Conservation (phyloP, 2,113 vertebrate species). For the Electrona antarctica region DNA sequence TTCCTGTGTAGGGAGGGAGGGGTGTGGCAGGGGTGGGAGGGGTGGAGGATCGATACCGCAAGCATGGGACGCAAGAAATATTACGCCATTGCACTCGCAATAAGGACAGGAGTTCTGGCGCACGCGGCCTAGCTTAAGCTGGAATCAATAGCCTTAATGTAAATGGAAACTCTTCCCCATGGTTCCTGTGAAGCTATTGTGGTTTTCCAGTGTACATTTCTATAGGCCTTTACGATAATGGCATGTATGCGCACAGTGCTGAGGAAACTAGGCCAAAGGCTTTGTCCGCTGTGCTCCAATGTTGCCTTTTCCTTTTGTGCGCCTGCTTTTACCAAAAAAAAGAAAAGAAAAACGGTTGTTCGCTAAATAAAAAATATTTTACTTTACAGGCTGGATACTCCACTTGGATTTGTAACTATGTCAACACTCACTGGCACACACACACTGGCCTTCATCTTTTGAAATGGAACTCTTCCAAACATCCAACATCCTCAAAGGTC, state of each 20-base stretch:
- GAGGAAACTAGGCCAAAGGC: slow-evolving; percentile 4
- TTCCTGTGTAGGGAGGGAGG: slow-evolving; percentile 47
- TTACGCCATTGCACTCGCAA: slow-evolving; percentile 40
- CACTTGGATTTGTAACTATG: too few species aligned
- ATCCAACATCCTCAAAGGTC: slow-evolving; percentile 15
- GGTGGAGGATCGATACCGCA: slow-evolving; percentile 55
- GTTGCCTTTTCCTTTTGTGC: too few species aligned
- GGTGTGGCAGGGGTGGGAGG: too few species aligned
- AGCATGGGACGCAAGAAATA: slow-evolving; percentile 59
- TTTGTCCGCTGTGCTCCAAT: slow-evolving; percentile 4
- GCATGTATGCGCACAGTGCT: slow-evolving; percentile 25
- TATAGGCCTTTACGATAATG: neutral
- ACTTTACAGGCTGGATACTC: too few species aligned
- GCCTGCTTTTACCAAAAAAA: too few species aligned
- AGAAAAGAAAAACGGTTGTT: too few species aligned
- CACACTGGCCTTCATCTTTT: too few species aligned
- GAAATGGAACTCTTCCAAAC: too few species aligned
- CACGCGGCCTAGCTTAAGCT: slow-evolving; percentile 23
- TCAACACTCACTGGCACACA: too few species aligned
- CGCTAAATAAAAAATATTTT: too few species aligned
- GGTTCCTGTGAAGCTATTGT: slow-evolving; percentile 30
- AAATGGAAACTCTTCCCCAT: slow-evolving; percentile 40
- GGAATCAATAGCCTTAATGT: slow-evolving; percentile 62
- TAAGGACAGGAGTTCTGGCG: slow-evolving; percentile 49
- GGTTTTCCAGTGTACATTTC: slow-evolving; percentile 44